Conservation (phyloP, 2,888 invertebrate species). For the Tetheella fluctuosa region DNA sequence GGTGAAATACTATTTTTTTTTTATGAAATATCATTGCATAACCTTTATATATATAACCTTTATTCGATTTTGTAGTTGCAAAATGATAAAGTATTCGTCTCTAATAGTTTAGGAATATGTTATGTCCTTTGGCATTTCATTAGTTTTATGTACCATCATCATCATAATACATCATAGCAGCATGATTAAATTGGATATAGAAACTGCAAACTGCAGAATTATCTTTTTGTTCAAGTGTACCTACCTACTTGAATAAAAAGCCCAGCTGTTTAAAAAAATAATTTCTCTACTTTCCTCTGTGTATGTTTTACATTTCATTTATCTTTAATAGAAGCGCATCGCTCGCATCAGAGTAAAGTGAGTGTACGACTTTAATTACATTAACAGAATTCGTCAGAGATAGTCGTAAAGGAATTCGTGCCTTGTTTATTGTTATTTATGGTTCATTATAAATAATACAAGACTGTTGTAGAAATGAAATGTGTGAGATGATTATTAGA, state of each 20-base stretch:
- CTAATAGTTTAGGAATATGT: neutral
- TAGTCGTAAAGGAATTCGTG: conserved; percentile 49
- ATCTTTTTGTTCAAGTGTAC: too few species aligned
- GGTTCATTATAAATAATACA: conserved; percentile 54
- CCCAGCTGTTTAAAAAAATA: conserved; percentile 47
- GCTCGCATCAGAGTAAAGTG: conserved; percentile 54
- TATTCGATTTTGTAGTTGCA: neutral
- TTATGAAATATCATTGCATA: conserved; percentile 15
- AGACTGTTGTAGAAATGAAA: conserved; percentile 73
- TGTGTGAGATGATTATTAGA: conserved; percentile 70
- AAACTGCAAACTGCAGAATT: neutral
- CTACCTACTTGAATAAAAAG: neutral
- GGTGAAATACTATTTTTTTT: neutral
- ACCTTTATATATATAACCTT: neutral
- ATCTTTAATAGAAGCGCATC: conserved; percentile 64
- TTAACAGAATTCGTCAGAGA: conserved; percentile 46
- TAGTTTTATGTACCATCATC: neutral
- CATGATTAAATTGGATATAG: neutral
- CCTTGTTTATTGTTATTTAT: conserved; percentile 61
- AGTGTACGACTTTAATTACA: conserved; percentile 70
- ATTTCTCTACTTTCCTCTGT: conserved; percentile 75
- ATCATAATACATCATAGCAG: neutral
- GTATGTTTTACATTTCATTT: conserved; percentile 66
- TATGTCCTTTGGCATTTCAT: conserved; percentile 1
- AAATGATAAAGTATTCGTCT: neutral